Base-by-base conservation (phyloP, 2,797 vertebrate genomes). In the Galaxias olidus region DNA sequence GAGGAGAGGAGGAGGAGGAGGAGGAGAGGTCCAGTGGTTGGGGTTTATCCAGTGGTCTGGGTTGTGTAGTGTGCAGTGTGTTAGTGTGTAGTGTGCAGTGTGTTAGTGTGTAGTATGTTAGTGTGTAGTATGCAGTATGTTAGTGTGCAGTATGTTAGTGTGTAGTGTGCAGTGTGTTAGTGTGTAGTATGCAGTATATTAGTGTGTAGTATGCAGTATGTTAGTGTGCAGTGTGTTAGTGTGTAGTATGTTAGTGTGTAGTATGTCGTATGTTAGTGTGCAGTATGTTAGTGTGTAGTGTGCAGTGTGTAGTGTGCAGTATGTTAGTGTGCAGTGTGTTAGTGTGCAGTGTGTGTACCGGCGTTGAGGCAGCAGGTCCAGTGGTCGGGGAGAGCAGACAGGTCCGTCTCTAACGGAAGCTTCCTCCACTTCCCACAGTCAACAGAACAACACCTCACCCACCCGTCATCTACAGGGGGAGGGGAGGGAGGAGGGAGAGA, bases 341-440 rank as follows among this genome's bases (percentile, higher is more conserved):
- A 53, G 54, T 45, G 58, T 40, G 30, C n/a, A 17, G 40, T 18
- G 51, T 55, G 57, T 56, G 49, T 86, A 91, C 90, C 90, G 81
- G 87, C 70, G 72, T 89, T 91, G 59, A 89, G 83, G 13, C 70
- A 61, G 73, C 91, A 92, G 13, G 77, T 81, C 91, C 90, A 91
- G 52, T 87, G 67, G 18, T 87, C 72, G 30, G 90, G 84, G 48
- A 92, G 85, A 19, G 74, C 57, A 11, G 82, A 83, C 10, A 84
- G 89, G 57, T 92, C 91, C 0, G 73, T 63, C 4, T 81, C 61
- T 17, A 76, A 65, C 67, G 4, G 48, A 4, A 91, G 68, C 45
- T 41, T 78, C 45, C 90, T 88, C 91, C 91, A 92, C 69, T 91
- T 92, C 74, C 73, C 65, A 81, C 91, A 91, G 57, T 68, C 75